Percentiles rank a stretch among this genome's conserved stretches.
These are phyloP conservation scores for Philereme vetulata DNA, from an alignment of 2,888 invertebrate genomes.

Conservation along the genomic window DNA sequence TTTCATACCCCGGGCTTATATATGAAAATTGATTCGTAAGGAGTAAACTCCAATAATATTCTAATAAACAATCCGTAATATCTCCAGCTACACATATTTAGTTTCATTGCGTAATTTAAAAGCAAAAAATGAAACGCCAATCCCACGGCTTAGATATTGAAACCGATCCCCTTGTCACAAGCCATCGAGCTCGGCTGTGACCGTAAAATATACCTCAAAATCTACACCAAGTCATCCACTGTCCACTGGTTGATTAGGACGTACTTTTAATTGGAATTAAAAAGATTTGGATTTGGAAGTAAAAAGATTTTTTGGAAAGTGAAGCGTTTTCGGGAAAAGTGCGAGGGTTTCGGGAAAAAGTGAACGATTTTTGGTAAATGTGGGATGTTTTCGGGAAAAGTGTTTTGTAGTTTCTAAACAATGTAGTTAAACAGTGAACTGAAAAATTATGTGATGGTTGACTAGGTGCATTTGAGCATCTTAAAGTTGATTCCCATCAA, in stretches of 20 bases:
- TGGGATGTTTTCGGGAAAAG: not conserved
- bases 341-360: slow-evolving; percentile 1
- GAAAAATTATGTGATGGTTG: too few relatives aligned
- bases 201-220: slow-evolving; percentile 82
- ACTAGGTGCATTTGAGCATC: too few relatives aligned
- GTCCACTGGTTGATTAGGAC: slow-evolving; percentile 50
- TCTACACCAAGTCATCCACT: slow-evolving; percentile 64
- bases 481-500: too few relatives aligned
- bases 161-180: slow-evolving; percentile 78
- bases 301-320: slow-evolving; percentile 1
- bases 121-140: slow-evolving; percentile 48
- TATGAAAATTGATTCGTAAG: too few relatives aligned
- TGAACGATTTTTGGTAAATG: not conserved
- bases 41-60: too few relatives aligned
- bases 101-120: slow-evolving; percentile 41
- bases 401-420: not conserved
- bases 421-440: not conserved
- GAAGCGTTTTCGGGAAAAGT: slow-evolving; percentile 4
- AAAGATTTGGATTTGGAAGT: slow-evolving; percentile 17
- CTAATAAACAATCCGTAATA: not conserved
- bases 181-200: slow-evolving; percentile 68
- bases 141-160: slow-evolving; percentile 69
- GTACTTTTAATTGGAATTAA: slow-evolving; percentile 46
- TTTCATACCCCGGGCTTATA: too few relatives aligned
- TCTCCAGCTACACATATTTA: not conserved